Evolutionary conservation across 2,888 invertebrate genomes (phyloP).

Genomic region (Palloptera scutellata): DNA sequence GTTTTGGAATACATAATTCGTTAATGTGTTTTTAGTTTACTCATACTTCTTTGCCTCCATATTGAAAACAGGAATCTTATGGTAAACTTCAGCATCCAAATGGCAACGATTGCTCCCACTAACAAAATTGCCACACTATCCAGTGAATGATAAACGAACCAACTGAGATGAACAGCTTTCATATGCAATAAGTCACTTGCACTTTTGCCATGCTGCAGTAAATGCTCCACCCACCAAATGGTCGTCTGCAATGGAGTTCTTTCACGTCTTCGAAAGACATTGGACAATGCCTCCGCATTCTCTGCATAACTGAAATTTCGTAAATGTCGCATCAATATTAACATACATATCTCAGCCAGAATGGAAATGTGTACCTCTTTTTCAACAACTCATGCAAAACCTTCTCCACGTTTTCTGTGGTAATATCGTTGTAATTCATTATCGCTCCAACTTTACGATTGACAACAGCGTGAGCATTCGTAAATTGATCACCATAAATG

Average conservation of each 20-base stretch:
- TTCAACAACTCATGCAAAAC: conserved; percentile 69
- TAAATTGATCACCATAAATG: conserved; percentile 75
- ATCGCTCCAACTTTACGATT: conserved; percentile 70
- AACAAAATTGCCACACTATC: conserved; percentile 50
- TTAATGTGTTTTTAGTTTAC: neutral
- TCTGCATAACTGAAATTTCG: conserved; percentile 45
- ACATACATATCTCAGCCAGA: neutral
- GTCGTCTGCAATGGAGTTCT: conserved; percentile 67
- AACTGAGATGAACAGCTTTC: conserved; percentile 55
- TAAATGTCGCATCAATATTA: neutral
- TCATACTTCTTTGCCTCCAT: neutral
- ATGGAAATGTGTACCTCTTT: conserved; percentile 62
- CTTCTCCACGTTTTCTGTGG: conserved; percentile 67
- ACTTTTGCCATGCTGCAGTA: conserved; percentile 56
- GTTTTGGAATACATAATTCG: neutral
- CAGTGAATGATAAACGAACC: conserved; percentile 60
- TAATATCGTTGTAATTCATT: conserved; percentile 68
- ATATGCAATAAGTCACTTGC: conserved; percentile 50
- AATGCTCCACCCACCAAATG: conserved; percentile 70
- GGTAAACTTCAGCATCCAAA: neutral
- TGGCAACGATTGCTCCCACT: neutral
- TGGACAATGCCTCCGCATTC: conserved; percentile 64
- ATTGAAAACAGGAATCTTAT: neutral
- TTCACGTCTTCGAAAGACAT: conserved; percentile 67
- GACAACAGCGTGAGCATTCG: conserved; percentile 71